Conservation (phyloP, 2,888 invertebrate species). For the Heteromurus nitidus region DNA sequence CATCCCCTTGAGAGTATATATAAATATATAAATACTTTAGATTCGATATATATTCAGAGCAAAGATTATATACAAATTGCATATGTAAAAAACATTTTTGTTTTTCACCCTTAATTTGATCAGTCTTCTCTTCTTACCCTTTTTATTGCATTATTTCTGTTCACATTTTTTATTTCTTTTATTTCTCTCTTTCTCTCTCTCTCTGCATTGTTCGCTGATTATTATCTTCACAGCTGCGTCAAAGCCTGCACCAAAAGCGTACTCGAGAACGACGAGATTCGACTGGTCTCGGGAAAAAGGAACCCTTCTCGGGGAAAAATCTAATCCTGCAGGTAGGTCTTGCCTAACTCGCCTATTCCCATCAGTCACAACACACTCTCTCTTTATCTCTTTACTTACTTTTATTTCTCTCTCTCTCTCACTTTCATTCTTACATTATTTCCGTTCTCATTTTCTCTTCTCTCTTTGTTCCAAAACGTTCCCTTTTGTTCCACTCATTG, state of each 20-base stretch:
- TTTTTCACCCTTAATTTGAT: neutral
- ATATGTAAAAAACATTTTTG: too few relatives aligned
- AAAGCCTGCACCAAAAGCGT: conserved; percentile 99
- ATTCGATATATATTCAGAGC: too few relatives aligned
- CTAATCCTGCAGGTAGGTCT: conserved; percentile 96
- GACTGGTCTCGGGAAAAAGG: conserved; percentile 91
- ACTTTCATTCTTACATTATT: conserved; percentile 51
- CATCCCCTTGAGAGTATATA: too few relatives aligned
- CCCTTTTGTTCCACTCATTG: conserved; percentile 3
- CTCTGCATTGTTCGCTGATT: conserved; percentile 78
- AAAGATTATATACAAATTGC: too few relatives aligned
- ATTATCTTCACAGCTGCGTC: conserved; percentile 75
- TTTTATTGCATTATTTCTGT: too few relatives aligned
- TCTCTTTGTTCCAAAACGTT: conserved; percentile 70
- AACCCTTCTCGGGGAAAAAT: conserved; percentile 95
- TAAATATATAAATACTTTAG: too few relatives aligned
- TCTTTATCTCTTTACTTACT: conserved; percentile 52
- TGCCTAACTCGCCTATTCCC: conserved; percentile 68
- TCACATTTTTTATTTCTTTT: too few relatives aligned
- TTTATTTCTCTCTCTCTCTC: conserved; percentile 35
- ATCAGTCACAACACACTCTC: conserved; percentile 57
- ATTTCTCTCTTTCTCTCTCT: conserved; percentile 9
- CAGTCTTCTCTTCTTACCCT: neutral
- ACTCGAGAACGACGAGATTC: conserved; percentile 97
- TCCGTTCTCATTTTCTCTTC: conserved; percentile 52